Percentiles rank a stretch among this genome's conserved stretches.
These are phyloP conservation scores for Cheilosia scutellata DNA, from an alignment of 2,888 invertebrate genomes.

Conservation along the genomic window DNA sequence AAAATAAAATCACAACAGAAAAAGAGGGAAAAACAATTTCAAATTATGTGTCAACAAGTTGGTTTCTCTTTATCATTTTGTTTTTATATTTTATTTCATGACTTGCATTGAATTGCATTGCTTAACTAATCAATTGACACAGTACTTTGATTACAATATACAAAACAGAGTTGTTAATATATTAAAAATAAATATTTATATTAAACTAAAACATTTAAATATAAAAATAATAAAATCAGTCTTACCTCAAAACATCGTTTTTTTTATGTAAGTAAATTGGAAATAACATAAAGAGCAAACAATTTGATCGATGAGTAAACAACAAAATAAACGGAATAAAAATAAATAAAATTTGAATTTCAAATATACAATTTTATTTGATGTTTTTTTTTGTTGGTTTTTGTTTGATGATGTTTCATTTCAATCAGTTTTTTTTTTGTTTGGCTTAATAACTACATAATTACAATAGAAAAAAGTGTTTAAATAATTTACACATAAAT, in stretches of 20 bases:
- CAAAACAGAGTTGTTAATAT: constrained; percentile 67
- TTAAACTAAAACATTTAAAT: constrained; percentile 74
- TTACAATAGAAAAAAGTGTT: constrained; percentile 72
- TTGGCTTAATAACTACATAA: constrained; percentile 65
- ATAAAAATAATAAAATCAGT: constrained; percentile 76
- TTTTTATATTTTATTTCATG: constrained; percentile 73
- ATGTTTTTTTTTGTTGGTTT: constrained; percentile 64
- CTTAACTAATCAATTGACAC: constrained; percentile 61
- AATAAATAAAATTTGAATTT: constrained; percentile 66
- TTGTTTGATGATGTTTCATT: constrained; percentile 77
- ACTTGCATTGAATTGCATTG: constrained; percentile 55
- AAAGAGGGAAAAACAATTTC: constrained; percentile 63
- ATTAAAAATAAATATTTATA: constrained; percentile 65
- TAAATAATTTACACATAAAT: constrained; percentile 78
- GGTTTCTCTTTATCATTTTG: constrained; percentile 19
- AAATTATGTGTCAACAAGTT: constrained; percentile 69
- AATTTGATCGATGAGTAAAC: constrained; percentile 66
- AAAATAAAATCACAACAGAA: constrained; percentile 64
- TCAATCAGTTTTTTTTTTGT: constrained; percentile 64
- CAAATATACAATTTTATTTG: constrained; percentile 74
- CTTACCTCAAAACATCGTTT: constrained; percentile 77
- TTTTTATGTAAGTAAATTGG: constrained; percentile 64
- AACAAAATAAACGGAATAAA: constrained; percentile 45
- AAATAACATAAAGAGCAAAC: constrained; percentile 67
- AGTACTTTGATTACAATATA: constrained; percentile 73